Percentiles rank a stretch among this genome's conserved stretches.
Evolutionary conservation across 2,113 vertebrate species (phyloP).

Genomic region (Bostrychus sinensis): DNA sequence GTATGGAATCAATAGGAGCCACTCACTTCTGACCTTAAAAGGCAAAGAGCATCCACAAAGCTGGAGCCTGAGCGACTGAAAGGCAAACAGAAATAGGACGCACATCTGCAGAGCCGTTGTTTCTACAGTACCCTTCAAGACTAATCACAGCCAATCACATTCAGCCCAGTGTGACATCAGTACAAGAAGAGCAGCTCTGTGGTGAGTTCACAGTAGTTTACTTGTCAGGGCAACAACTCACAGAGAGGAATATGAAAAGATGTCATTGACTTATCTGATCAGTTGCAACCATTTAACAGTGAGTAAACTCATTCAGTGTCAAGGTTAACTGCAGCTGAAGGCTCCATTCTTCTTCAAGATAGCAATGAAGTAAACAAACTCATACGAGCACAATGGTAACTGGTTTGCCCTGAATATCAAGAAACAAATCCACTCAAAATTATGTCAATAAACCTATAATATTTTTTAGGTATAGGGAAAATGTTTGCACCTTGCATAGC

Average conservation of each 20-base stretch:
- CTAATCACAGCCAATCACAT: constrained; percentile 8
- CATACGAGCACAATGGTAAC: not conserved
- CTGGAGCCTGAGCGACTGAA: not conserved
- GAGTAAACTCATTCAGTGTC: constrained; percentile 25
- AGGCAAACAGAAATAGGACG: constrained; percentile 17
- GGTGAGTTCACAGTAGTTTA: constrained; percentile 10
- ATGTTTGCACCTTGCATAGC: too few species aligned
- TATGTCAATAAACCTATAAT: too few species aligned
- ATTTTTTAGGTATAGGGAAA: too few species aligned
- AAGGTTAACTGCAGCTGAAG: constrained; percentile 14
- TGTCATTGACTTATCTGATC: constrained; percentile 13
- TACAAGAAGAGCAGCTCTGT: not conserved
- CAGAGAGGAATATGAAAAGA: constrained; percentile 27
- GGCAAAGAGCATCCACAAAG: constrained; percentile 23
- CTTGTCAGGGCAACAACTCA: constrained; percentile 23
- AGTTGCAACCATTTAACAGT: constrained; percentile 42
- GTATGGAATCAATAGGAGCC: constrained; percentile 42
- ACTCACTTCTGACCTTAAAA: constrained; percentile 44
- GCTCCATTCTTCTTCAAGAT: not conserved
- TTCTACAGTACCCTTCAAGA: constrained; percentile 9
- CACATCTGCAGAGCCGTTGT: not conserved
- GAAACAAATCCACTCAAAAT: not conserved
- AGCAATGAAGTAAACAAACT: not conserved
- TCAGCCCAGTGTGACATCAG: not conserved
- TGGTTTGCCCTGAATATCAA: not conserved